Evolutionary conservation across 2,113 vertebrate genomes (phyloP), one percentile per base, ranked within the genome.

Genomic region (Pluvialis apricaria): DNA sequence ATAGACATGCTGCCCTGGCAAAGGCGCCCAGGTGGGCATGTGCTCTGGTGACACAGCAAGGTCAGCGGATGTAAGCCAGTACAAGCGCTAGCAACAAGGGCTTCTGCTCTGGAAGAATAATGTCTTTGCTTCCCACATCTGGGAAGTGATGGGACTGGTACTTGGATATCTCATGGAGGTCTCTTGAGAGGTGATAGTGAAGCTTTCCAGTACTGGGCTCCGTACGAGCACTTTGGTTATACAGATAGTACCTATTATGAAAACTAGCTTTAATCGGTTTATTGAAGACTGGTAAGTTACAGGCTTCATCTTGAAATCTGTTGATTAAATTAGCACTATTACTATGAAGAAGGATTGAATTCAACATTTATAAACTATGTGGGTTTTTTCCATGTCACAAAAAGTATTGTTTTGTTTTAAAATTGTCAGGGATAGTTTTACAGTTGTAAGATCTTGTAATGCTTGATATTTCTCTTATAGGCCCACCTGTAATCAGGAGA

Each of bases 211-310:
- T 87, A 17, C 24, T 22, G 28, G 54, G 28, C 25, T 73, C 47
- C 1, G 0, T 55, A 15, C 61, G 42, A 51, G 16, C 17, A 4
- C n/a, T 44, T 72, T 49, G 61, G 10, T 77, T 70, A 4, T 9
- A 31, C 16, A 17, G 25, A 5, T 45, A 72, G 60, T 13, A 51
- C 10, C 34, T 71, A 16, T 49, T 78, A 17, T 13, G 55, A 57
- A 88, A 55, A 57, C 22, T 52, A 38, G 28, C 42, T 31, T 10
- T 32, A n/a, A 45, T 16, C 4, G 2, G 6, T 65, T 82, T 58
- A n/a, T 82, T 51, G 42, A 52, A 45, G 29, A 58, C 19, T 55
- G 40, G 31, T 20, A 36, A 25, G 9, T 55, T 72, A 51, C n/a
- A 73, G 61, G n/a, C 28, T 85, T 80, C 19, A 5, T 57, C 47